phyloP scores from a whole-genome alignment of 2,888 invertebrate species.

The Lycia hirtaria region DNA sequence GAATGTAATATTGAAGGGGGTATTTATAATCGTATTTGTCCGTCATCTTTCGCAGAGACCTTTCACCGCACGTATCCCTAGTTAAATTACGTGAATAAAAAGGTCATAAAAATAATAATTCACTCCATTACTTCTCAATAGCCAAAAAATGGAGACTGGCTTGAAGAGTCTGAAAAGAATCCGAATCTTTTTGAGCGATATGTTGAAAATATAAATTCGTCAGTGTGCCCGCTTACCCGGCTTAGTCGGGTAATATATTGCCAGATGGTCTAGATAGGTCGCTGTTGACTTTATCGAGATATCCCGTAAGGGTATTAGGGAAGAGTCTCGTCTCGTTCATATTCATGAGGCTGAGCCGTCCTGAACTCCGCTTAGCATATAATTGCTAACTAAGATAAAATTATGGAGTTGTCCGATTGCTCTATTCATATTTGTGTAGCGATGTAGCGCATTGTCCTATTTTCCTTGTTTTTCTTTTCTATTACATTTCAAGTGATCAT shows the following conservation, averaged over 20 bases:
- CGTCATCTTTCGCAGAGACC: slow-evolving; percentile 5
- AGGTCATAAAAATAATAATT: slow-evolving; percentile 26
- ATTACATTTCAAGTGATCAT: no score
- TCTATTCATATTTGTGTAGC: slow-evolving; percentile 4
- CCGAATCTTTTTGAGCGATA: slow-evolving; percentile 16
- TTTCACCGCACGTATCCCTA: slow-evolving; percentile 4
- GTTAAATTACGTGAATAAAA: slow-evolving; percentile 19
- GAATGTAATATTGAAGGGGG: slow-evolving; percentile 4
- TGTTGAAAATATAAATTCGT: slow-evolving; percentile 38
- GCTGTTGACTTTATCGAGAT: slow-evolving; percentile 53
- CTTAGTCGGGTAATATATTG: slow-evolving; percentile 54
- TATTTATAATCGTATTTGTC: not conserved
- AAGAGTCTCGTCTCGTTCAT: slow-evolving; percentile 39
- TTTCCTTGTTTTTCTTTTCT: no score
- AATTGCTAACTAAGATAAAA: slow-evolving; percentile 37
- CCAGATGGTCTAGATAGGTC: slow-evolving; percentile 45
- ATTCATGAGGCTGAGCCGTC: slow-evolving; percentile 49
- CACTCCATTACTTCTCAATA: slow-evolving; percentile 27
- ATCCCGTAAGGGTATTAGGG: slow-evolving; percentile 47
- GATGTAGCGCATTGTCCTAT: not conserved
- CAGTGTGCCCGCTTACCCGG: slow-evolving; percentile 38
- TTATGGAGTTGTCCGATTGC: slow-evolving; percentile 1
- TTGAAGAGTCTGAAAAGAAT: slow-evolving; percentile 21
- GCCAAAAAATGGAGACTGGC: slow-evolving; percentile 26
- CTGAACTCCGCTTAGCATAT: slow-evolving; percentile 39